Evolutionary conservation across 1,140 invertebrate species (phyloP).

Genomic region (Drosophila oshimai): DNA sequence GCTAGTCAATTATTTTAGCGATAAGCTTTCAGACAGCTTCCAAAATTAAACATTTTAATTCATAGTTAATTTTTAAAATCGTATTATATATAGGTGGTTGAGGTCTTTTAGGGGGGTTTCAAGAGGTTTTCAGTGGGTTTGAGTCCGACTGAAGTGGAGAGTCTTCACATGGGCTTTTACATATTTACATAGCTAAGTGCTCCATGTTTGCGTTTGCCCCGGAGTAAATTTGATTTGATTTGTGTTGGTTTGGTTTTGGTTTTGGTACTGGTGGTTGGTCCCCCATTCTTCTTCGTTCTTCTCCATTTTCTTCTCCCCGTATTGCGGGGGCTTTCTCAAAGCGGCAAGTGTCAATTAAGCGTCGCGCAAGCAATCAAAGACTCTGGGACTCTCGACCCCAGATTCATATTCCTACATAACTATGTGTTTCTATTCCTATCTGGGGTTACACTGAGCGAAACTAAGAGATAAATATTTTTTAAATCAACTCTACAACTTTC

Average conservation of each 20-base stretch:
- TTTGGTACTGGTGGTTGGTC: too few species aligned
- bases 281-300: background rate
- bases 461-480: conserved; percentile 1
- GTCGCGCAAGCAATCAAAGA: conserved; percentile 62
- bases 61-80: background rate
- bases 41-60: too few species aligned
- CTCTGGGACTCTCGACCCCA: too few species aligned
- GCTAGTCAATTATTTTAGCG: background rate
- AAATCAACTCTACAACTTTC: too few species aligned
- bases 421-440: conserved; percentile 1
- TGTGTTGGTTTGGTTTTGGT: too few species aligned
- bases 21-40: background rate
- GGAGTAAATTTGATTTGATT: conserved; percentile 35
- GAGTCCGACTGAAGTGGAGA: background rate
- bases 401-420: conserved; percentile 34
- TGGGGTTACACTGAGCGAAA: conserved; percentile 3
- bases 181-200: conserved; percentile 32
- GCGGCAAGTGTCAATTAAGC: conserved; percentile 67
- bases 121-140: background rate
- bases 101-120: background rate
- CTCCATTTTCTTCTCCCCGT: background rate
- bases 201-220: conserved; percentile 30
- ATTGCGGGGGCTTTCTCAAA: conserved; percentile 40
- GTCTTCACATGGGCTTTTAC: background rate
- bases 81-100: too few species aligned